A percentile compares a stretch with the other conserved stretches of the same genome.
phyloP scores from a whole-genome alignment of 2,797 vertebrate species.

The Xenops minutus region DNA sequence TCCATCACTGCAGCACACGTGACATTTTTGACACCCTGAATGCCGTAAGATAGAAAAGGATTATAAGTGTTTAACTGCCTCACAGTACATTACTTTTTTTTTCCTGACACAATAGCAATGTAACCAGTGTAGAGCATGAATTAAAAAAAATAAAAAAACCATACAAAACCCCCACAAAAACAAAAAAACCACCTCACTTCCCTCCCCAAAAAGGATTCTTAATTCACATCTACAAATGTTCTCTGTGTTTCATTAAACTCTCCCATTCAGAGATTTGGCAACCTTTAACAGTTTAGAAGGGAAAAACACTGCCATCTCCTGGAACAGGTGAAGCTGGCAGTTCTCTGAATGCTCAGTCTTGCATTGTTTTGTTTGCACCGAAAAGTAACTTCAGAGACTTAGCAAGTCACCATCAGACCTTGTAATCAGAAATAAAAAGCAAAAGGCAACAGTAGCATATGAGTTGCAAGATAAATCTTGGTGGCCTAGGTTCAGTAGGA shows the following conservation, averaged over 20 bases:
- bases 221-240: neutral
- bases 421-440: neutral
- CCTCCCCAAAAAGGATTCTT: neutral
- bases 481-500: neutral
- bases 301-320: slow-evolving; percentile 28
- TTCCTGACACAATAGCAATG: accelerated
- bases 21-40: neutral
- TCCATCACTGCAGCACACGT: neutral
- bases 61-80: neutral
- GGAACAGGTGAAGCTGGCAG: neutral
- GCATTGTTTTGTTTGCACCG: neutral
- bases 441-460: neutral
- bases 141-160: too few species aligned
- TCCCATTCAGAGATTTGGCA: neutral
- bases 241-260: neutral
- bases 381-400: neutral
- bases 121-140: neutral
- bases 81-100: neutral
- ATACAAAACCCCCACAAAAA: neutral
- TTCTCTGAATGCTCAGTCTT: neutral
- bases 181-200: neutral
- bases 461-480: neutral
- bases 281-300: neutral
- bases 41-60: neutral
- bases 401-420: neutral